Evolutionary conservation across 2,797 vertebrate species (phyloP).

Genomic region (Siniperca scherzeri): DNA sequence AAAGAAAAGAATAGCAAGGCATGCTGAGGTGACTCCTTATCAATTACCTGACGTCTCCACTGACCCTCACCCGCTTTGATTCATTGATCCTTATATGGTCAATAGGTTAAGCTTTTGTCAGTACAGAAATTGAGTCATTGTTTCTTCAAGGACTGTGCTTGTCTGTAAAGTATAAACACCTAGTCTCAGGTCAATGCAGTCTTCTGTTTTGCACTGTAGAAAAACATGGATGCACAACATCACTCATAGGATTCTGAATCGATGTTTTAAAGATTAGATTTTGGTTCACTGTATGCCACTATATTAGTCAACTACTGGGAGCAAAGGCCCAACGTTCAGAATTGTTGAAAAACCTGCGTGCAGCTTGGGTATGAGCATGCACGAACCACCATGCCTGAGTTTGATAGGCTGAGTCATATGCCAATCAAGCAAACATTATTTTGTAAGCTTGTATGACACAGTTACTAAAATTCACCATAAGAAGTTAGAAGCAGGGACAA

Average conservation of each 20-base stretch:
- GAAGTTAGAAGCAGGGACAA: background rate
- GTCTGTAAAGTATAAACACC: background rate
- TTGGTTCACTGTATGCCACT: background rate
- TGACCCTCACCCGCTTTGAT: conserved; percentile 10
- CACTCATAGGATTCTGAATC: background rate
- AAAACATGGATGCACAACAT: background rate
- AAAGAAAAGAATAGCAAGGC: background rate
- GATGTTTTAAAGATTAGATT: conserved; percentile 1
- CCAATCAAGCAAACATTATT: background rate
- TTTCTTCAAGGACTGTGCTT: background rate
- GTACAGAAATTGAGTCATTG: background rate
- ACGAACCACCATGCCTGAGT: background rate
- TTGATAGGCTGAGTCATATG: background rate
- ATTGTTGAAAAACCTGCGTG: background rate
- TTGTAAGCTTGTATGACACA: background rate
- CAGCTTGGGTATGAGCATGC: background rate
- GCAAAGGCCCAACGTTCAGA: background rate
- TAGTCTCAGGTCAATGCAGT: background rate
- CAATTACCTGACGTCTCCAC: conserved; percentile 6
- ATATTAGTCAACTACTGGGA: background rate
- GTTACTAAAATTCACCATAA: background rate
- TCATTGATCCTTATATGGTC: background rate
- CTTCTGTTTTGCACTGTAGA: background rate
- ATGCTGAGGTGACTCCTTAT: conserved; percentile 8
- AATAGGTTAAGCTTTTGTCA: conserved; percentile 28